Conservation (phyloP, 2,113 vertebrate genomes). For the Pygoscelis adeliae region DNA sequence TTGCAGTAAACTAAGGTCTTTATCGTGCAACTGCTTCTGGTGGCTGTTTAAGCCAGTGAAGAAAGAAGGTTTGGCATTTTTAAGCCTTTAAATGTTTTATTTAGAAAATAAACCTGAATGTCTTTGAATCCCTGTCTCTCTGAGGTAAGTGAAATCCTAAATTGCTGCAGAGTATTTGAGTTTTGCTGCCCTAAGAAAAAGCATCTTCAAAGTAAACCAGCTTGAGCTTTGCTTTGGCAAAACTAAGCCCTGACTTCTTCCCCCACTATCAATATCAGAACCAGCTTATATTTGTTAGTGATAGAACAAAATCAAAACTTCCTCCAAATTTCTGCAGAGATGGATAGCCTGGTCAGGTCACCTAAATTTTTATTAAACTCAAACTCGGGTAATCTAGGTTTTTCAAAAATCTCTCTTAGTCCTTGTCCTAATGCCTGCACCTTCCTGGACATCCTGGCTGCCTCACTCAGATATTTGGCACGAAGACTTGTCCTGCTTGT, state of each 20-base stretch:
- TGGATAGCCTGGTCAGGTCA: background rate
- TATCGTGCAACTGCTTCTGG: background rate
- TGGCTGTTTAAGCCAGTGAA: background rate
- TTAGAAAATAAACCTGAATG: background rate
- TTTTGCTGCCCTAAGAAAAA: background rate
- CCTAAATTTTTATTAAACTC: background rate
- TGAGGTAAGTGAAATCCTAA: background rate
- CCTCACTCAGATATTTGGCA: accelerated
- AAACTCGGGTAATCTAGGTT: background rate
- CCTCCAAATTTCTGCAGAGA: background rate
- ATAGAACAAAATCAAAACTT: background rate
- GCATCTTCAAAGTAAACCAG: background rate
- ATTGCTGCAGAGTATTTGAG: background rate
- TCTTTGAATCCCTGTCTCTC: background rate
- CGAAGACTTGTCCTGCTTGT: background rate
- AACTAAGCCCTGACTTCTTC: background rate
- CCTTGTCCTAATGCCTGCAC: background rate
- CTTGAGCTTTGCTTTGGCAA: background rate
- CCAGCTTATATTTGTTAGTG: background rate
- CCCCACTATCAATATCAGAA: background rate
- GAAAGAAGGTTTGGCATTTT: background rate
- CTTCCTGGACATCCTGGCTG: background rate
- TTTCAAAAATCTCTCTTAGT: background rate
- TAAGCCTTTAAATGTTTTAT: background rate
- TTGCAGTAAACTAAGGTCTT: background rate